Percentiles rank a stretch among this genome's conserved stretches.
These are phyloP conservation scores for Apamea epomidion DNA, from an alignment of 2,888 invertebrate genomes.

Conservation along the genomic window DNA sequence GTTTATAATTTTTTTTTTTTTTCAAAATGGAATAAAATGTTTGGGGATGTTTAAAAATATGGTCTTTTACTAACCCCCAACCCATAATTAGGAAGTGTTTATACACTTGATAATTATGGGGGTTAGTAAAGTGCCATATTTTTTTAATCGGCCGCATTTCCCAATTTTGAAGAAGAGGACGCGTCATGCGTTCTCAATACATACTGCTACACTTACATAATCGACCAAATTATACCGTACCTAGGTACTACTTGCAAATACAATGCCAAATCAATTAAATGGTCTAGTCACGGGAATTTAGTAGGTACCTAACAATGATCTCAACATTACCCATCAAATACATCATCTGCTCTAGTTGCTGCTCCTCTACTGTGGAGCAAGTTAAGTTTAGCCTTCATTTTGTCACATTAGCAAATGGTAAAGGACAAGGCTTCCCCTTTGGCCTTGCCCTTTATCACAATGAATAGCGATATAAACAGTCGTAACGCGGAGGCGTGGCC, in stretches of 20 bases:
- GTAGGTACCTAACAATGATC: constrained; percentile 10
- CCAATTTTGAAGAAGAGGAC: neutral
- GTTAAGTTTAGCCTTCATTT: neutral
- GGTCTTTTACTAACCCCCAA: neutral
- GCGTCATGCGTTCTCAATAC: neutral
- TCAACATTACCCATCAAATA: neutral
- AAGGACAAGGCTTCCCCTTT: constrained; percentile 28
- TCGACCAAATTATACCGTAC: neutral
- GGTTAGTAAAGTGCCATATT: neutral
- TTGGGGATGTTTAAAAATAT: neutral
- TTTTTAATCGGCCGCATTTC: neutral
- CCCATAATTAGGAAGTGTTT: neutral
- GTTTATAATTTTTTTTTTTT: too few relatives aligned
- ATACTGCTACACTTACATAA: neutral
- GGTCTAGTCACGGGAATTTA: constrained; percentile 1
- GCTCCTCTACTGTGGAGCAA: neutral
- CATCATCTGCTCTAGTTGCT: constrained; percentile 7
- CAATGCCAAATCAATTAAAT: constrained; percentile 34
- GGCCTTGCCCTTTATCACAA: constrained; percentile 32
- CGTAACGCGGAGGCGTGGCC: neutral
- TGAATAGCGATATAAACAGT: constrained; percentile 4
- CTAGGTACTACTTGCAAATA: constrained; percentile 1
- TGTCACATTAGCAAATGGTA: neutral
- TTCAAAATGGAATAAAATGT: neutral
- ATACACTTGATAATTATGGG: neutral